Evolutionary conservation across 2,113 vertebrate genomes (phyloP).

Genomic region (Pavo muticus): DNA sequence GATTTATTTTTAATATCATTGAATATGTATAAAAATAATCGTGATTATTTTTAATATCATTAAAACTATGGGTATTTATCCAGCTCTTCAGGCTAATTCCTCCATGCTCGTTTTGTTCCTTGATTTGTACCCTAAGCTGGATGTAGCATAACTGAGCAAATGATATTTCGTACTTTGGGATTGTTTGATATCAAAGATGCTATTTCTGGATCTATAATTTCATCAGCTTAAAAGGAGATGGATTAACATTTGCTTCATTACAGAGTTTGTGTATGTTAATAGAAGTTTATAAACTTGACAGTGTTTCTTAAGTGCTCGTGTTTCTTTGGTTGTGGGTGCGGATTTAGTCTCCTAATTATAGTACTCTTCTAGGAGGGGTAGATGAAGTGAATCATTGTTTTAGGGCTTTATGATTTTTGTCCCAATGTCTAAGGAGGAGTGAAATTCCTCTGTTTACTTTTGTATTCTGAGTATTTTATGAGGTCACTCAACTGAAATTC

Average conservation of each 20-base stretch:
- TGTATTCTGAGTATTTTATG: background rate
- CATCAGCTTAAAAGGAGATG: conserved; percentile 25
- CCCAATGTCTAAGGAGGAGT: conserved; percentile 19
- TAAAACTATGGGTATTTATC: background rate
- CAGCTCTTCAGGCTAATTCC: background rate
- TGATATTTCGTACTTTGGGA: background rate
- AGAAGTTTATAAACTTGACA: conserved; percentile 48
- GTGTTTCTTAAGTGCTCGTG: conserved; percentile 13
- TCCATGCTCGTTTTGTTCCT: background rate
- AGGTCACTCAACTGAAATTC: background rate
- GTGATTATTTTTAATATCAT: background rate
- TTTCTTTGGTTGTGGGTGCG: conserved; percentile 36
- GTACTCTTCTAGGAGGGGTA: conserved; percentile 45
- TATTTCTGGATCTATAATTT: conserved; percentile 42
- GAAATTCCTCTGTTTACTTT: conserved; percentile 8
- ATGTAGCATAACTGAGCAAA: background rate
- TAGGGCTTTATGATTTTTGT: conserved; percentile 21
- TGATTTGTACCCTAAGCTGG: background rate
- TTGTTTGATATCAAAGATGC: conserved; percentile 39
- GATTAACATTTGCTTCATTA: conserved; percentile 44
- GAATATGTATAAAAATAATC: background rate
- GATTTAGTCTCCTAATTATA: conserved; percentile 52
- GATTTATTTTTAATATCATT: background rate
- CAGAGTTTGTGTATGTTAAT: conserved; percentile 2
- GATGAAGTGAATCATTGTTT: conserved; percentile 47